Evolutionary conservation across 2,113 vertebrate genomes (phyloP).

Genomic region (Odobenus rosmarus): DNA sequence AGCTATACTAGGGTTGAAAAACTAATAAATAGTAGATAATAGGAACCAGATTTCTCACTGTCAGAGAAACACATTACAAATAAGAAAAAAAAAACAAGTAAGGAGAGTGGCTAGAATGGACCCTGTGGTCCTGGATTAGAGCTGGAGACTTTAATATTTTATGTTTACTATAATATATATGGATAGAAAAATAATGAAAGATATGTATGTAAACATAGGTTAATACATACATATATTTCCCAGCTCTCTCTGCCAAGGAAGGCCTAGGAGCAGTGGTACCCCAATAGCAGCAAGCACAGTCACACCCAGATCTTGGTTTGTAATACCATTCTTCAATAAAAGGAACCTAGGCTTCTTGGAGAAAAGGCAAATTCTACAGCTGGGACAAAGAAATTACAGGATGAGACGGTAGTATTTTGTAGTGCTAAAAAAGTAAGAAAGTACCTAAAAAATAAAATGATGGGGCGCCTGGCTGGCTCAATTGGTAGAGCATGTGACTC

Average conservation of each 20-base stretch:
- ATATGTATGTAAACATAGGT: not conserved
- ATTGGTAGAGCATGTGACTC: not conserved
- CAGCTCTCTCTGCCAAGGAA: not conserved
- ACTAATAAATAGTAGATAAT: constrained; percentile 36
- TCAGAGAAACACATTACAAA: constrained; percentile 31
- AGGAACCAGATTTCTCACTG: not conserved
- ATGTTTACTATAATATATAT: not conserved
- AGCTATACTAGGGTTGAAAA: not conserved
- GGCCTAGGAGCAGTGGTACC: not conserved
- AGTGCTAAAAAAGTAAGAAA: not conserved
- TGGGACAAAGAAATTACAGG: not conserved
- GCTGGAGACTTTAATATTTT: not conserved
- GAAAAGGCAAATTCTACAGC: not conserved
- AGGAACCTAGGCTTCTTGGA: not conserved
- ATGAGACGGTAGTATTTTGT: not conserved
- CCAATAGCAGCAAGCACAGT: not conserved
- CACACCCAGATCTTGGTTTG: not conserved
- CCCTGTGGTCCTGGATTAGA: not conserved
- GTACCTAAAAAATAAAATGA: not conserved
- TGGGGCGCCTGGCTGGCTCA: not conserved
- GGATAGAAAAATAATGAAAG: not conserved
- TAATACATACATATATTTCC: not conserved
- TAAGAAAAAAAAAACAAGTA: not conserved
- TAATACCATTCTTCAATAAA: not conserved
- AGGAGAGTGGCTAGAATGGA: not conserved